Percentiles rank a stretch among this genome's conserved stretches.
Evolutionary conservation across 2,888 invertebrate genomes (phyloP).

Genomic region (Troilus luridus): DNA sequence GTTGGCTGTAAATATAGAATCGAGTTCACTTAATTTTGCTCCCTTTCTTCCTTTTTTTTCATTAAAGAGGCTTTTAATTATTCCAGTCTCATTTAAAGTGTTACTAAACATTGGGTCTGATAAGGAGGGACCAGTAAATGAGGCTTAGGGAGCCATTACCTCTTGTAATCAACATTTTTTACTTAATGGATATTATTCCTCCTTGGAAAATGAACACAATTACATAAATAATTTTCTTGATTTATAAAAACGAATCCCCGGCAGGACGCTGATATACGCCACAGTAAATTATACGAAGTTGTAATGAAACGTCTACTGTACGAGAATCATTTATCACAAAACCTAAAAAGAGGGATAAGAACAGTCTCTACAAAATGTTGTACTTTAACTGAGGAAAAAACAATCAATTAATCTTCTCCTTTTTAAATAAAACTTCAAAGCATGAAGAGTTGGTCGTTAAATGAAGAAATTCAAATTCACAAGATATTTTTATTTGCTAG

Average conservation of each 20-base stretch:
- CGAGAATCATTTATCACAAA: slow-evolving; percentile 20
- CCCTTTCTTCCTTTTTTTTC: not conserved
- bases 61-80: slow-evolving; percentile 35
- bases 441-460: not conserved
- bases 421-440: not conserved
- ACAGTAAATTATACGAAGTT: slow-evolving; percentile 18
- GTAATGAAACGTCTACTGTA: not conserved
- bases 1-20: not conserved
- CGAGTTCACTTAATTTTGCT: not conserved
- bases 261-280: not conserved
- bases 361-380: not conserved
- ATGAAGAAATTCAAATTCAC: too few species aligned
- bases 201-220: not conserved
- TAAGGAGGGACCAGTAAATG: slow-evolving; percentile 19
- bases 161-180: slow-evolving; percentile 20
- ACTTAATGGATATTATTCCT: not conserved
- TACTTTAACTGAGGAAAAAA: not conserved
- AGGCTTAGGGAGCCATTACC: slow-evolving; percentile 1
- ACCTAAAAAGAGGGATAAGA: not conserved
- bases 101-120: slow-evolving; percentile 37
- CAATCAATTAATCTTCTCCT: not conserved
- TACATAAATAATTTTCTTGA: not conserved
- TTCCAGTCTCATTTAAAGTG: slow-evolving; percentile 41
- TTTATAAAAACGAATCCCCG: not conserved
- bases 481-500: too few species aligned